These are phyloP conservation scores for Hydriomena furcata DNA, from an alignment of 2,888 invertebrate species.

Conservation along the genomic window DNA sequence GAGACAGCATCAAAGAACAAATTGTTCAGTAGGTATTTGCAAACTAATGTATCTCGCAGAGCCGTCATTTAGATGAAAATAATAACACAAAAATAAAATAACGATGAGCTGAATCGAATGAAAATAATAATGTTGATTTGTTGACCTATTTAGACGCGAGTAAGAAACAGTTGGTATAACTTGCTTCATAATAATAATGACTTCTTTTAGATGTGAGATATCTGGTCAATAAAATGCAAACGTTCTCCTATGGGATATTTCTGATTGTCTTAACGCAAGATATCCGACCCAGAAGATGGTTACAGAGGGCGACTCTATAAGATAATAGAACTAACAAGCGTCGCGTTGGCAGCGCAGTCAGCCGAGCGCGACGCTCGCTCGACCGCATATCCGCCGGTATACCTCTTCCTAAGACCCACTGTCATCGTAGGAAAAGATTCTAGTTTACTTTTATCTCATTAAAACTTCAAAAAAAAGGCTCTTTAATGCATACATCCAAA, in stretches of 20 bases:
- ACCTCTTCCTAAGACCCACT: constrained; percentile 59
- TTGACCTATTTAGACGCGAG: no score
- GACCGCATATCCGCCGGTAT: constrained; percentile 78
- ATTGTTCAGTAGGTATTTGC: constrained; percentile 18
- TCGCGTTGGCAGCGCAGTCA: constrained; percentile 70
- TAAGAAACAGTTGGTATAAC: no score
- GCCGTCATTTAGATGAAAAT: background rate
- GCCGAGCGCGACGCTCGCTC: constrained; percentile 70
- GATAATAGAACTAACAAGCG: constrained; percentile 76
- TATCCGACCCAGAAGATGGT: constrained; percentile 64
- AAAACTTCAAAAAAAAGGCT: background rate
- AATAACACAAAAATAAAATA: background rate
- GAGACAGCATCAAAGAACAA: constrained; percentile 18
- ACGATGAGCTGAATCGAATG: background rate
- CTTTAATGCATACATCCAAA: background rate
- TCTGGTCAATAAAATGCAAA: no score
- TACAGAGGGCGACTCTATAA: constrained; percentile 62
- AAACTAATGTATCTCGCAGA: background rate
- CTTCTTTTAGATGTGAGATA: no score
- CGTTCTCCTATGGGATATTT: constrained; percentile 45
- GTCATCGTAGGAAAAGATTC: constrained; percentile 36
- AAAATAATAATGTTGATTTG: no score
- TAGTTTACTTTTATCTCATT: constrained; percentile 20
- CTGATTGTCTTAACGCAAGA: constrained; percentile 56
- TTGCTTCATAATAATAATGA: no score